Evolutionary conservation across 2,113 vertebrate genomes (phyloP), one percentile per base, ranked within the genome.

Genomic region (Sphyrna mokarran): DNA sequence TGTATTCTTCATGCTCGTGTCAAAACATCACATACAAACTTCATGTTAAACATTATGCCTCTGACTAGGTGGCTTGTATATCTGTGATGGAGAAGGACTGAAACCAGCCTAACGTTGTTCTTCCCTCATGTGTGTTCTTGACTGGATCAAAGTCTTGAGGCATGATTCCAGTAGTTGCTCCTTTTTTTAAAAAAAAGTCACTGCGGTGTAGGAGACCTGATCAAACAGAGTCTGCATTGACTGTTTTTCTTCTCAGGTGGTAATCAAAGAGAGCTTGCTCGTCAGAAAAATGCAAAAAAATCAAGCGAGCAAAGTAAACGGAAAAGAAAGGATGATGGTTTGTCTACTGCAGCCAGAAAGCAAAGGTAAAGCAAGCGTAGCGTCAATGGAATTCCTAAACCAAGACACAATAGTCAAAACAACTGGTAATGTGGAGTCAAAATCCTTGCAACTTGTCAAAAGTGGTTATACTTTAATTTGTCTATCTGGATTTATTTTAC

Each of bases 231-330:
- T 95, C 94, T 76, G 23, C 23, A 48, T 48, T 83, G 96, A 40
- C 63, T 96, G 96, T 96, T 66, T 96, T 95, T 96, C 97, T 95
- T 69, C 95, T 7, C 96, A 98, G 98, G 98, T 97, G 98, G 98
- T 97, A 99, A 99, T 96, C 98, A 99, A 96, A 98, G 98, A 96
- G 98, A 99, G 97, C 98, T 99, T 96, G 98, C 98, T 96, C 98
- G 98, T 96, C 97, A 97, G 97, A 99, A 99, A 96, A 97, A 98
- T 96, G 98, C 98, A 97, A 99, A 99, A 96, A 99, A 99, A 97
- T 96, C 96, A 37, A 97, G 14, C 33, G 98, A 98, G 23, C 96
- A 95, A 0, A 96, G 96, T 95, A 99, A 98, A 97, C 98, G 98
- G 66, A 99, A 98, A 97, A 98, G 97, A 96, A 95, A 96, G 26